Evolutionary conservation across 1,140 invertebrate species (phyloP).

Genomic region (Oscheius sp.): DNA sequence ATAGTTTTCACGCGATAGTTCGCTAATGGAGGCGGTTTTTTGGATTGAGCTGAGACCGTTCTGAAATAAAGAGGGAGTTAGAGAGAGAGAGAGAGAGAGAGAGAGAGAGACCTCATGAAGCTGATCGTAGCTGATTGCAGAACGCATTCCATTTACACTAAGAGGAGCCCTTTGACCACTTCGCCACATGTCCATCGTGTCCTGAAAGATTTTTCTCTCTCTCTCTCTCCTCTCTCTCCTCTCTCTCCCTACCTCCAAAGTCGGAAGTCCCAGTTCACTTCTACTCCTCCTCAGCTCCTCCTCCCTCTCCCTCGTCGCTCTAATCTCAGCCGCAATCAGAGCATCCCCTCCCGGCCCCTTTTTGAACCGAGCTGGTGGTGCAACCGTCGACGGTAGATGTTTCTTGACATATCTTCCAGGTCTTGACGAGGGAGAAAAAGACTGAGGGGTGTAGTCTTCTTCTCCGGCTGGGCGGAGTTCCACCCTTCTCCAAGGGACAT

Average conservation of each 20-base stretch:
- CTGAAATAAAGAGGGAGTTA: background rate
- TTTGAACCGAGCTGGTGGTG: background rate
- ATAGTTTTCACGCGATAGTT: slow-evolving; percentile 5
- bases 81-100: background rate
- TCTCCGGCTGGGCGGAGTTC: background rate
- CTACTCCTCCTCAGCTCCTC: slow-evolving; percentile 16
- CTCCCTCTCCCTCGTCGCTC: slow-evolving; percentile 11
- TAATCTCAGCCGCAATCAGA: slow-evolving; percentile 22
- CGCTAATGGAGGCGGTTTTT: slow-evolving; percentile 2
- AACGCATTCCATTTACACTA: slow-evolving; percentile 7
- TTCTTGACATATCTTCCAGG: background rate
- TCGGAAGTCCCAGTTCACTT: slow-evolving; percentile 28
- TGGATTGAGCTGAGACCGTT: background rate
- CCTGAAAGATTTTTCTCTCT: background rate
- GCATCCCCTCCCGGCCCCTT: slow-evolving; percentile 20
- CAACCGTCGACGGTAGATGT: background rate
- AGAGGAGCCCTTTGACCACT: slow-evolving; percentile 1
- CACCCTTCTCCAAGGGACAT: background rate
- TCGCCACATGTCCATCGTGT: slow-evolving; percentile 11
- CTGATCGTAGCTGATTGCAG: slow-evolving; percentile 24
- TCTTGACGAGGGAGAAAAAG: background rate
- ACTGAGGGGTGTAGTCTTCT: background rate
- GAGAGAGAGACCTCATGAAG: slow-evolving; percentile 2
- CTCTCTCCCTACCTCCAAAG: background rate
- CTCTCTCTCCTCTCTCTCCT: background rate